Percentiles rank a stretch among this genome's conserved stretches.
These are phyloP conservation scores for Poeciliopsis turrubarensis DNA, from an alignment of 2,113 vertebrate genomes.

Conservation along the genomic window DNA sequence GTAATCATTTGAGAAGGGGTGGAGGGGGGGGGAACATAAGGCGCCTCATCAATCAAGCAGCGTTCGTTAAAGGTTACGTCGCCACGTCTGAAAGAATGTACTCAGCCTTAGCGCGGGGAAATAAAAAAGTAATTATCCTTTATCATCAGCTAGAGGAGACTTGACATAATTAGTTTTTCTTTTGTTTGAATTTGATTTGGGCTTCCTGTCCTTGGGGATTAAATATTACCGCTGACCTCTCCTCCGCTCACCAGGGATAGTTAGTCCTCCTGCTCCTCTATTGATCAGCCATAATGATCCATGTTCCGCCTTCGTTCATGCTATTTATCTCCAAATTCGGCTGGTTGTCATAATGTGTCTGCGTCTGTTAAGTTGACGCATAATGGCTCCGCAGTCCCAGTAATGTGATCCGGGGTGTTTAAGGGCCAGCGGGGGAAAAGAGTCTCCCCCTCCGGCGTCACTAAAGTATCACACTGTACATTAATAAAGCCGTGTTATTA, in stretches of 20 bases:
- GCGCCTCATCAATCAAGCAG: slow-evolving; percentile 79
- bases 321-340: slow-evolving; percentile 21
- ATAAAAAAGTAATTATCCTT: slow-evolving; percentile 85
- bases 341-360: slow-evolving; percentile 17
- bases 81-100: slow-evolving; percentile 68
- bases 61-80: slow-evolving; percentile 81
- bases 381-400: background rate
- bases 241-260: slow-evolving; percentile 30
- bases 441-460: slow-evolving; percentile 41
- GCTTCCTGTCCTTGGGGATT: slow-evolving; percentile 72
- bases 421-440: slow-evolving; percentile 10
- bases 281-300: slow-evolving; percentile 50
- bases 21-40: slow-evolving; percentile 52
- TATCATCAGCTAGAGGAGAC: slow-evolving; percentile 80
- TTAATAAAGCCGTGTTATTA: slow-evolving; percentile 45
- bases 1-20: slow-evolving; percentile 75
- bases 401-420: slow-evolving; percentile 11
- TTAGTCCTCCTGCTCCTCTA: slow-evolving; percentile 15
- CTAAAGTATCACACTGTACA: slow-evolving; percentile 34
- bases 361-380: slow-evolving; percentile 11
- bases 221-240: slow-evolving; percentile 63
- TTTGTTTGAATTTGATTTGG: slow-evolving; percentile 68
- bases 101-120: slow-evolving; percentile 66
- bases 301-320: slow-evolving; percentile 15
- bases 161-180: slow-evolving; percentile 78